phyloP scores from a whole-genome alignment of 2,888 invertebrate species.

The Teinopalpus imperialis region DNA sequence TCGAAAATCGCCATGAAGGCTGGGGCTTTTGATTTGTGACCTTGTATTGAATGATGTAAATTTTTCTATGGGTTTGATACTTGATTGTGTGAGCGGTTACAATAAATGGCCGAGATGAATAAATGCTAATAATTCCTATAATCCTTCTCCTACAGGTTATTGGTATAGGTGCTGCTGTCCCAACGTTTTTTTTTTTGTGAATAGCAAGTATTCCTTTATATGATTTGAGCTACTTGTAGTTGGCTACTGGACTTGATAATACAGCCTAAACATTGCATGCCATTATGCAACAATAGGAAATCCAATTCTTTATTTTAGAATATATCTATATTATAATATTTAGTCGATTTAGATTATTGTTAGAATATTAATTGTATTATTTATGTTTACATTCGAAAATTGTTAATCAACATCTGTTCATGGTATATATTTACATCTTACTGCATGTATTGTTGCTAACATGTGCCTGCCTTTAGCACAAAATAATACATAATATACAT shows the following conservation, averaged over 20 bases:
- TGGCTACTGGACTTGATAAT: conserved; percentile 32
- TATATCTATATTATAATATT: conserved; percentile 73
- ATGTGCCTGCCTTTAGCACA: conserved; percentile 47
- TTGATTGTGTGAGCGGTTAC: conserved; percentile 51
- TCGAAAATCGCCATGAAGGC: conserved; percentile 47
- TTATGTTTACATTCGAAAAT: conserved; percentile 76
- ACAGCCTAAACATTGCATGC: conserved; percentile 50
- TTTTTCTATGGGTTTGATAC: conserved; percentile 78
- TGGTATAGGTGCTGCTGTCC: conserved; percentile 61
- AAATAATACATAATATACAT: conserved; percentile 43
- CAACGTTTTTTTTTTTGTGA: conserved; percentile 42
- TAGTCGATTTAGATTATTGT: conserved; percentile 76
- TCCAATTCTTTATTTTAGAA: conserved; percentile 69
- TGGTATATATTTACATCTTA: conserved; percentile 41
- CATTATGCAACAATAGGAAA: conserved; percentile 50
- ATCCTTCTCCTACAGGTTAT: conserved; percentile 47
- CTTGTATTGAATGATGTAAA: conserved; percentile 77
- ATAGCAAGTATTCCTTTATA: conserved; percentile 43
- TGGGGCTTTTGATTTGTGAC: conserved; percentile 66
- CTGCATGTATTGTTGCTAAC: conserved; percentile 46
- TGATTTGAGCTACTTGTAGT: conserved; percentile 32
- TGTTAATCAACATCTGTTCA: conserved; percentile 54
- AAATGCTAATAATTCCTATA: conserved; percentile 37
- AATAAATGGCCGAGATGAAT: conserved; percentile 40
- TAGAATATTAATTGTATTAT: conserved; percentile 76